Percentiles rank a stretch among this genome's conserved stretches.
Evolutionary conservation across 2,113 vertebrate species (phyloP).

Genomic region (Cisticola juncidis): DNA sequence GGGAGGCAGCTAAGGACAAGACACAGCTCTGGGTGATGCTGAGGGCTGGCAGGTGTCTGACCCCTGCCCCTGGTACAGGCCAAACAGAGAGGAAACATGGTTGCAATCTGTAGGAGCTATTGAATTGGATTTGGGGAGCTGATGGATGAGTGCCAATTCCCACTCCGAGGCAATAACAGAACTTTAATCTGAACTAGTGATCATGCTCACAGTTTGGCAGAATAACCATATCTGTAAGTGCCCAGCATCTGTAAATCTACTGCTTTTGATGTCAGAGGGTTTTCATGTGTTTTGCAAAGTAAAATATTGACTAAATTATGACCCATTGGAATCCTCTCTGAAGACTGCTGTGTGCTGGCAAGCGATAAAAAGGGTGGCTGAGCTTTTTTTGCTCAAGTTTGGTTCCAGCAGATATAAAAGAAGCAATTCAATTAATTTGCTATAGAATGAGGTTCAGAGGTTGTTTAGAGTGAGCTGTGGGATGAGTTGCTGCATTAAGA

Average conservation of each 20-base stretch:
- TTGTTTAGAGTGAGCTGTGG: not conserved
- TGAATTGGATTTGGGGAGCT: not conserved
- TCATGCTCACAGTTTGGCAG: slow-evolving; percentile 42
- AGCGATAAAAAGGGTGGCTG: slow-evolving; percentile 30
- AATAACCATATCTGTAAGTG: slow-evolving; percentile 27
- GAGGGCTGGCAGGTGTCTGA: not conserved
- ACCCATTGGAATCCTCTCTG: slow-evolving; percentile 51
- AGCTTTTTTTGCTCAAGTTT: slow-evolving; percentile 13
- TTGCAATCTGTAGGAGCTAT: not conserved
- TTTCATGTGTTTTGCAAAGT: slow-evolving; percentile 54
- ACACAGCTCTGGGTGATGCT: not conserved
- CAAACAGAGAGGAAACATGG: not conserved
- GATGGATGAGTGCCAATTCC: not conserved
- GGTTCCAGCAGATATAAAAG: slow-evolving; percentile 48
- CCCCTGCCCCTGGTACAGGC: not conserved
- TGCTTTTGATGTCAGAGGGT: slow-evolving; percentile 61
- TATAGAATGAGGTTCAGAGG: not conserved
- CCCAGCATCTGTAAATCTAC: slow-evolving; percentile 56
- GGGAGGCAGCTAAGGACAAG: not conserved
- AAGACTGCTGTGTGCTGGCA: slow-evolving; percentile 30
- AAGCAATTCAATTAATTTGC: slow-evolving; percentile 30
- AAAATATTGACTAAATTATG: slow-evolving; percentile 61
- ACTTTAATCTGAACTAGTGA: slow-evolving; percentile 18
- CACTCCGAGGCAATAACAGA: not conserved
- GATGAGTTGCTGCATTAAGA: not conserved